Evolutionary conservation across 2,888 invertebrate species (phyloP).

Genomic region (Parasteatoda lunata): DNA sequence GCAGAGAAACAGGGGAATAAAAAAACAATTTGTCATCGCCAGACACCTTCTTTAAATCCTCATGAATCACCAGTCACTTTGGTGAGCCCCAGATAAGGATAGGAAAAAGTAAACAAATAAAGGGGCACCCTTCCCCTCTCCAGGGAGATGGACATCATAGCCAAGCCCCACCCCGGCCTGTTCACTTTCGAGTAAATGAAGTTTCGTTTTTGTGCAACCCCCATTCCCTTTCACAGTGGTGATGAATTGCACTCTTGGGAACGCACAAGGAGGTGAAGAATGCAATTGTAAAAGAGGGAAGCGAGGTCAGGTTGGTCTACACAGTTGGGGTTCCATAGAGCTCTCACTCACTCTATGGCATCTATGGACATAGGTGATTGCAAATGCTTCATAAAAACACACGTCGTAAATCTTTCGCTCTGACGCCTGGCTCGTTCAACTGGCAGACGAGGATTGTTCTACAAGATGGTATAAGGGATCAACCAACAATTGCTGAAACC

Average conservation of each 20-base stretch:
- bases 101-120: slow-evolving; percentile 53
- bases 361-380: slow-evolving; percentile 57
- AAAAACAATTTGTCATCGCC: slow-evolving; percentile 64
- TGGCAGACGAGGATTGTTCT: slow-evolving; percentile 40
- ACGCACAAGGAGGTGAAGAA: slow-evolving; percentile 30
- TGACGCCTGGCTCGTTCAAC: slow-evolving; percentile 58
- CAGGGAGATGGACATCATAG: slow-evolving; percentile 50
- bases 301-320: slow-evolving; percentile 1
- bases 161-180: slow-evolving; percentile 1
- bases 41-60: slow-evolving; percentile 57
- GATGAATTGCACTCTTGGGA: slow-evolving; percentile 56
- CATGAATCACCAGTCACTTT: slow-evolving; percentile 62
- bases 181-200: slow-evolving; percentile 31
- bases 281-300: slow-evolving; percentile 40
- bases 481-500: slow-evolving; percentile 33
- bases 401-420: slow-evolving; percentile 55
- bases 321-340: slow-evolving; percentile 19
- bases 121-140: slow-evolving; percentile 13
- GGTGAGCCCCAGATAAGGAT: slow-evolving; percentile 5
- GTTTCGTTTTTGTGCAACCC: slow-evolving; percentile 22
- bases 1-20: slow-evolving; percentile 9
- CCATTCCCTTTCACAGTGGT: slow-evolving; percentile 5
- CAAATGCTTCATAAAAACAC: slow-evolving; percentile 66
- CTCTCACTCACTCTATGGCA: slow-evolving; percentile 10
- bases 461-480: slow-evolving; percentile 19